Evolutionary conservation across 2,888 invertebrate species (phyloP).

Genomic region (Tromatobia lineatoria): DNA sequence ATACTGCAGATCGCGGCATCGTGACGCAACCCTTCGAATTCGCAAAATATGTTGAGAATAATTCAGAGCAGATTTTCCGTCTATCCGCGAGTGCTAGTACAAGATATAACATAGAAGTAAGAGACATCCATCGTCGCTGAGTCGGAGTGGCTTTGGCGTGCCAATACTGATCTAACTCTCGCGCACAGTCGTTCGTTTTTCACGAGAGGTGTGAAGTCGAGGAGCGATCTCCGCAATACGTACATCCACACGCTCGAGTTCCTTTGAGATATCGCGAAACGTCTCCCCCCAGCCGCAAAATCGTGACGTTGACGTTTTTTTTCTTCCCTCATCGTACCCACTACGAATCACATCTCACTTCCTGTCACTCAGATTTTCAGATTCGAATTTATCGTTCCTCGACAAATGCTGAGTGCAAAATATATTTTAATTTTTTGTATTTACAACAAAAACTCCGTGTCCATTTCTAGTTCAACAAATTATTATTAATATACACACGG

Average conservation of each 20-base stretch:
- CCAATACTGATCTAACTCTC: conserved; percentile 64
- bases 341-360: conserved; percentile 12
- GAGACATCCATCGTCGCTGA: conserved; percentile 11
- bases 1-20: neutral
- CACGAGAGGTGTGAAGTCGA: conserved; percentile 35
- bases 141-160: conserved; percentile 68
- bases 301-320: conserved; percentile 57
- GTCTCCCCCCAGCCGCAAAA: conserved; percentile 58
- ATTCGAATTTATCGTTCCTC: conserved; percentile 63
- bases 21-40: conserved; percentile 56
- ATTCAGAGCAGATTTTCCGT: conserved; percentile 70
- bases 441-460: too few relatives aligned
- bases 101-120: neutral
- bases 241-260: conserved; percentile 1
- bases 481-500: too few relatives aligned
- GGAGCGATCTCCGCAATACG: conserved; percentile 38
- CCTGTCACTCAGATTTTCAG: conserved; percentile 30
- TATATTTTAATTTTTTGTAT: too few relatives aligned
- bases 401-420: too few relatives aligned
- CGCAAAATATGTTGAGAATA: conserved; percentile 75
- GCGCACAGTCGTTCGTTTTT: conserved; percentile 29
- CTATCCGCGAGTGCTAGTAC: neutral
- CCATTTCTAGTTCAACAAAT: too few relatives aligned
- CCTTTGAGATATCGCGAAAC: conserved; percentile 49
- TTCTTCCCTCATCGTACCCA: neutral